Percentiles rank a stretch among this genome's conserved stretches.
phyloP scores from a whole-genome alignment of 2,888 invertebrate species.

The Lepeophtheirus nordmannii region DNA sequence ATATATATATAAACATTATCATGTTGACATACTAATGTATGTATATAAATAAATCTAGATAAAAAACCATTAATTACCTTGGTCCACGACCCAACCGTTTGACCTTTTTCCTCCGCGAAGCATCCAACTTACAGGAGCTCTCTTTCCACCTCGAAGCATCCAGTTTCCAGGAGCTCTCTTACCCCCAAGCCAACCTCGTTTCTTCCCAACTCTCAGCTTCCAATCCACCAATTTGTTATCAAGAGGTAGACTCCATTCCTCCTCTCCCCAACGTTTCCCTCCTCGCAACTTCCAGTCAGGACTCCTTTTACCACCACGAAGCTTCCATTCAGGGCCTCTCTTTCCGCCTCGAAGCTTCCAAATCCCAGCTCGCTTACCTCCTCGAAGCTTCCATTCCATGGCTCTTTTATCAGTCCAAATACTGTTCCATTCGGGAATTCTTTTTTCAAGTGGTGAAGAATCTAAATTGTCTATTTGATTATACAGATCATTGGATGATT shows the following conservation, averaged over 20 bases:
- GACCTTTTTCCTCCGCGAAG: slow-evolving; percentile 2
- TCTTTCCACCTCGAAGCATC: not conserved
- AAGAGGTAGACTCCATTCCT: not conserved
- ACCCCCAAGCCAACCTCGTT: not conserved
- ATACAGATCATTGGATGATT: too few species aligned
- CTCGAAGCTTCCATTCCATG: not conserved
- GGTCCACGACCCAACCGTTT: not conserved
- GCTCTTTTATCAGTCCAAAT: not conserved
- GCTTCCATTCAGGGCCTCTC: not conserved
- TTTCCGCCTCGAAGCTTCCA: slow-evolving; percentile 1
- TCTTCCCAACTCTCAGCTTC: not conserved
- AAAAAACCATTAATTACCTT: not conserved
- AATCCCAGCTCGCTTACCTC: not conserved
- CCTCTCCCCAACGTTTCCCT: not conserved
- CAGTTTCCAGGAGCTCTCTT: slow-evolving; percentile 1
- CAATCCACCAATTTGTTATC: too few species aligned
- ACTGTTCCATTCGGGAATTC: not conserved
- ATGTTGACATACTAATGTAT: too few species aligned
- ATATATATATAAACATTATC: too few species aligned
- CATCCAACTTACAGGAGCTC: not conserved
- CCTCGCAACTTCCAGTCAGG: not conserved
- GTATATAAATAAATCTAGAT: too few species aligned
- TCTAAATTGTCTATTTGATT: too few species aligned
- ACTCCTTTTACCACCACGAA: slow-evolving; percentile 2
- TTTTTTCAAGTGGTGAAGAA: too few species aligned